These are phyloP conservation scores for Odontesthes bonariensis DNA, from an alignment of 2,113 vertebrate genomes.

Conservation along the genomic window DNA sequence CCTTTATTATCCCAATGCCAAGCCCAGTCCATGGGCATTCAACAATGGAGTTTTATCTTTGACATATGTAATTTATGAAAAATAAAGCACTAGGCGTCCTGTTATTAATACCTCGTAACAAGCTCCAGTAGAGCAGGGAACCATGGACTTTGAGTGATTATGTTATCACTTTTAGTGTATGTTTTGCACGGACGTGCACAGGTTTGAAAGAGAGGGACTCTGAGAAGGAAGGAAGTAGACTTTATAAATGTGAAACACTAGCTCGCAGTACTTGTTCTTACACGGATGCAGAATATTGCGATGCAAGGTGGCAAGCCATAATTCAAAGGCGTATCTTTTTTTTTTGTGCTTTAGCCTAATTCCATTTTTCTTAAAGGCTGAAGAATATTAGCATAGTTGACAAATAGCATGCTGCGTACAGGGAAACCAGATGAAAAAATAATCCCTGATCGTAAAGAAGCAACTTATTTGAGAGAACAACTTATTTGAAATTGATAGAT, in stretches of 20 bases:
- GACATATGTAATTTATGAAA: conserved; percentile 84
- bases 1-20: conserved; percentile 35
- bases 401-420: conserved; percentile 26
- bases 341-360: conserved; percentile 4
- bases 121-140: conserved; percentile 85
- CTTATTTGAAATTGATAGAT: conserved; percentile 44
- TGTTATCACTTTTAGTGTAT: conserved; percentile 82
- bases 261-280: conserved; percentile 6
- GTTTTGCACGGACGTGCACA: conserved; percentile 79
- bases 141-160: conserved; percentile 83
- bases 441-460: conserved; percentile 9
- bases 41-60: conserved; percentile 76
- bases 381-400: conserved; percentile 19
- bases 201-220: conserved; percentile 51
- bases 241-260: conserved; percentile 41
- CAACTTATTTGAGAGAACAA: conserved; percentile 34
- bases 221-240: conserved; percentile 15
- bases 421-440: conserved; percentile 25
- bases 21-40: conserved; percentile 43
- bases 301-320: neutral
- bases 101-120: conserved; percentile 85
- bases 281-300: conserved; percentile 17
- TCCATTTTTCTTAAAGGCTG: conserved; percentile 3
- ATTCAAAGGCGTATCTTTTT: conserved; percentile 17
- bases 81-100: conserved; percentile 74